phyloP scores from a whole-genome alignment of 2,888 invertebrate species.

The Melipona beecheii region DNA sequence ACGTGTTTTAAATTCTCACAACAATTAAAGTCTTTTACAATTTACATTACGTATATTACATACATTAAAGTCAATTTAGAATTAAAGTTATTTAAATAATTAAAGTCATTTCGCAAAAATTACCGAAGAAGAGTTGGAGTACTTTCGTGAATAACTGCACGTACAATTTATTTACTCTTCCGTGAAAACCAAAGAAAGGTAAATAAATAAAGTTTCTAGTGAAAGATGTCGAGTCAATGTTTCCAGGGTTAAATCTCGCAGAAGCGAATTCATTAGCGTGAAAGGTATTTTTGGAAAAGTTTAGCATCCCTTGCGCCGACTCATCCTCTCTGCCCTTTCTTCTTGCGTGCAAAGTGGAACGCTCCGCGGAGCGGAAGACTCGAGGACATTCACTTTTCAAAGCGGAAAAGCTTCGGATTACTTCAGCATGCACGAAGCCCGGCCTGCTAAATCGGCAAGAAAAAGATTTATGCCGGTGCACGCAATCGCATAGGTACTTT shows the following conservation, averaged over 20 bases:
- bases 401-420: constrained; percentile 54
- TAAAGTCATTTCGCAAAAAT: too few species aligned
- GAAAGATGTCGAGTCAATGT: not conserved
- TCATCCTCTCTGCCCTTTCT: constrained; percentile 49
- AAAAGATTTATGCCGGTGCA: constrained; percentile 28
- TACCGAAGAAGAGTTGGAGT: too few species aligned
- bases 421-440: constrained; percentile 40
- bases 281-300: constrained; percentile 14
- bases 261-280: not conserved
- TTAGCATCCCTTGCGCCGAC: constrained; percentile 6
- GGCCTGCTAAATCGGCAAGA: constrained; percentile 27
- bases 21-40: too few species aligned
- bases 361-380: constrained; percentile 51
- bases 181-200: not conserved
- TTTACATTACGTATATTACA: too few species aligned
- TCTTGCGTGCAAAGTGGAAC: constrained; percentile 30
- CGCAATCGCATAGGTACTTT: not conserved
- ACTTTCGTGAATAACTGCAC: not conserved
- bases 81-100: too few species aligned
- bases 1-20: too few species aligned
- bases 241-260: not conserved
- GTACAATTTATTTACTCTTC: not conserved
- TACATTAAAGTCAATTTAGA: too few species aligned
- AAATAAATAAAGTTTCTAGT: not conserved
- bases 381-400: constrained; percentile 63